Conservation (phyloP, 2,113 vertebrate species). For the Pipra filicauda region DNA sequence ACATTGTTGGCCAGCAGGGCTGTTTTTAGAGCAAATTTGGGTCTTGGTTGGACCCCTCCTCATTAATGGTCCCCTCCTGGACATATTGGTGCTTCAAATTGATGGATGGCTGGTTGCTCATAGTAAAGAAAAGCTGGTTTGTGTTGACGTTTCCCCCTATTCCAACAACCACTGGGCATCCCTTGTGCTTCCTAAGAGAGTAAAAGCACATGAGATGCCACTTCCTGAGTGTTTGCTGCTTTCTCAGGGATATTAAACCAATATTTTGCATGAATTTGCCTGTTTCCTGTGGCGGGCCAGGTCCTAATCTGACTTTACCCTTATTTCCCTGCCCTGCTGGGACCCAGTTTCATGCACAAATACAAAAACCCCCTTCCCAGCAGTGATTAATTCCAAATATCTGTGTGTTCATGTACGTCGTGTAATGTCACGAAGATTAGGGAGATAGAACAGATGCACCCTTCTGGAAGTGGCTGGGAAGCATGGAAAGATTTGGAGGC, state of each 20-base stretch:
- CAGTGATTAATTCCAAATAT: neutral
- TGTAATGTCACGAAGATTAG: neutral
- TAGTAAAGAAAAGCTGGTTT: neutral
- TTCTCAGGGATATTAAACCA: accelerated
- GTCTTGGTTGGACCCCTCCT: neutral
- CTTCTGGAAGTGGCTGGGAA: neutral
- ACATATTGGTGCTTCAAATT: neutral
- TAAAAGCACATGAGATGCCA: neutral
- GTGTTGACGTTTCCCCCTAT: neutral
- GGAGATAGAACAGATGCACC: neutral
- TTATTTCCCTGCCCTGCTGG: neutral
- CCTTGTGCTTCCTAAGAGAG: accelerated
- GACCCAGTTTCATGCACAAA: neutral
- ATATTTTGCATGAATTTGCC: neutral
- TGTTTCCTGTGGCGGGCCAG: accelerated
- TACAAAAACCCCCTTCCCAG: neutral
- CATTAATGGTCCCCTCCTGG: neutral
- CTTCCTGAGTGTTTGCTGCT: neutral
- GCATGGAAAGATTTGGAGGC: neutral
- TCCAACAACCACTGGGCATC: neutral
- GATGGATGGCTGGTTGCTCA: accelerated
- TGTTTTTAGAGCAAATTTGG: neutral
- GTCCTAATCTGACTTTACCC: neutral
- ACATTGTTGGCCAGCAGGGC: neutral
- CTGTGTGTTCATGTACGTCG: accelerated